Evolutionary conservation across 2,888 invertebrate genomes (phyloP), one percentile per base, ranked within the genome.

Genomic region (Cepaea hortensis): DNA sequence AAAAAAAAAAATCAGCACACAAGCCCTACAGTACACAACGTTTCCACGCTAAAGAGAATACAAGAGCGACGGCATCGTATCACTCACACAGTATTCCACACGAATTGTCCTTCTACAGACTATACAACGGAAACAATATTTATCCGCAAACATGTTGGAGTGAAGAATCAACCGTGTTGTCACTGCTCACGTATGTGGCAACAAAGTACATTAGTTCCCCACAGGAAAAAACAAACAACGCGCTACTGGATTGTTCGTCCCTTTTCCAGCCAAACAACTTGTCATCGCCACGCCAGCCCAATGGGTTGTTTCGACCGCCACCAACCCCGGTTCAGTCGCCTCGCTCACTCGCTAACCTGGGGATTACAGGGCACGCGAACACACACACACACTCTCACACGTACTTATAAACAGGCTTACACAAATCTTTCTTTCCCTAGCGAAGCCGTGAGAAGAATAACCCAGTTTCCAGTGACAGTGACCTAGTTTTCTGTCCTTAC

Each of bases 381-480:
- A 35, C 35, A 65, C 13, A 46, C 35, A 23, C 72, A 13, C 35
- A 46, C 46, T 35, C 73, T 11, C 46, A 46, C 73, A 80, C 35
- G 23, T 15, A 62, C 80, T 62, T 15, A 9, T 61, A 61, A 13
- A n/a, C 7, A 23, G 3, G 50, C 61, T 1, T 48, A 80, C 62
- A 55, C 55, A 55, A 6, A 55, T 55, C 55, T 55, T 55, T 11
- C 55, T 11, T 55, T 55, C 55, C 55, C 11, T 23, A 5, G 81
- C 3, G 83, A 23, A 20, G 61, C 83, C 73, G 70, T 83, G 84
- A 65, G 84, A 85, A 85, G 48, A 77, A 79, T 77, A 85, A 85
- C 84, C 84, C 70, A 85, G 77, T 85, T 85, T 85, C 77, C 77
- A 55, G 68, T 84, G 77, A 84, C 84, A 85, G 84, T 85, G 77